These are phyloP conservation scores for Buphagus erythrorhynchus DNA, from an alignment of 2,797 vertebrate species.

Conservation along the genomic window DNA sequence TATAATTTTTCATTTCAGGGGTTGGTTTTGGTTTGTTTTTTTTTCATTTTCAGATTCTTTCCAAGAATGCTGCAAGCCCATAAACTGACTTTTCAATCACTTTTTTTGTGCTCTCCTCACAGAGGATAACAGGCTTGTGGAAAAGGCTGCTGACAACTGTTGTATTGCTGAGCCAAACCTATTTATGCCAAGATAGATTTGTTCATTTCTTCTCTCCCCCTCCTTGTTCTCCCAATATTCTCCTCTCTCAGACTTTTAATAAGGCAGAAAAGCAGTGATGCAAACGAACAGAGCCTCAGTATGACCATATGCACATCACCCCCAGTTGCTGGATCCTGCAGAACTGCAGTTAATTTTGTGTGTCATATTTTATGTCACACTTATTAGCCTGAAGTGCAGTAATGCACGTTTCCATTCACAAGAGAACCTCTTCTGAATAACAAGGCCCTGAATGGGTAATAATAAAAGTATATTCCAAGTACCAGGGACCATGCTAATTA, in stretches of 20 bases:
- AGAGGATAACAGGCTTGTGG: not conserved
- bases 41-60: not conserved
- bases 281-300: not conserved
- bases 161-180: slow-evolving; percentile 24
- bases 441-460: not conserved
- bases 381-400: slow-evolving; percentile 18
- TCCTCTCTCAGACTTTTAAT: not conserved
- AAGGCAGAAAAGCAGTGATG: slow-evolving; percentile 18
- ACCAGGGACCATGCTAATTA: slow-evolving; percentile 31
- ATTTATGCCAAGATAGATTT: not conserved
- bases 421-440: not conserved
- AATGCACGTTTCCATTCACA: slow-evolving; percentile 28
- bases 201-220: not conserved
- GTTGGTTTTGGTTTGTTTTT: not conserved
- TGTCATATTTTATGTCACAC: slow-evolving; percentile 30
- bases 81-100: not conserved
- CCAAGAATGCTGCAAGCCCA: not conserved
- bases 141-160: slow-evolving; percentile 6
- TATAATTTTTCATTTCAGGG: not conserved
- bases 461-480: slow-evolving; percentile 34
- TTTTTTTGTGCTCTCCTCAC: not conserved
- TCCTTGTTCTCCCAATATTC: not conserved
- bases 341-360: slow-evolving; percentile 6
- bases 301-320: slow-evolving; percentile 7
- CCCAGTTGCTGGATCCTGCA: not conserved